Percentiles rank a stretch among this genome's conserved stretches.
Evolutionary conservation across 35 echinoderm and acorn worm genomes (phyloP).

Genomic region (Heliocidaris erythrogramma): DNA sequence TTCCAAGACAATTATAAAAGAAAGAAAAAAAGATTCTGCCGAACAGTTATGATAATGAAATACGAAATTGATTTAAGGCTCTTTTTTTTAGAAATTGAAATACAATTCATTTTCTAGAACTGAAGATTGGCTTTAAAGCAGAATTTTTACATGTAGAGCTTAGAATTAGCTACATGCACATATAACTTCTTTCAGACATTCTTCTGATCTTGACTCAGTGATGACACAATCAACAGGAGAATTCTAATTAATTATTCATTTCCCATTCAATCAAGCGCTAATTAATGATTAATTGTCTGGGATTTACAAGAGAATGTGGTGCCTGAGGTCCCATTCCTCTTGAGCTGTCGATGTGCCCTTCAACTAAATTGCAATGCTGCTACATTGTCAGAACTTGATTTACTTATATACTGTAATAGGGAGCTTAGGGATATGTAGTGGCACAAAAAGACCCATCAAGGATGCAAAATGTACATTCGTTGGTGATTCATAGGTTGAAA

Average conservation of each 20-base stretch:
- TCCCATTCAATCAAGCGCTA: not conserved
- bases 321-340: not conserved
- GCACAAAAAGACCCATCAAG: no score
- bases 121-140: not conserved
- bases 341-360: not conserved
- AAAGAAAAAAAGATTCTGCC: no score
- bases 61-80: no score
- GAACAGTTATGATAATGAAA: no score
- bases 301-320: not conserved
- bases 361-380: not conserved
- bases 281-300: slow-evolving; percentile 13
- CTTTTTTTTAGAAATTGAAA: no score
- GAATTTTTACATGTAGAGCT: not conserved
- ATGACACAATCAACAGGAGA: not conserved
- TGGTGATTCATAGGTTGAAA: no score
- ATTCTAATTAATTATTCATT: slow-evolving; percentile 14
- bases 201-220: not conserved
- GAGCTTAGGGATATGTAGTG: no score
- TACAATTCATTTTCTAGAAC: not conserved
- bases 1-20: no score
- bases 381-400: no score
- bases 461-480: no score
- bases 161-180: not conserved
- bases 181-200: not conserved
- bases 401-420: no score